These are phyloP conservation scores for Vulpes ferrilata DNA, from an alignment of 2,113 vertebrate genomes.

Conservation along the genomic window DNA sequence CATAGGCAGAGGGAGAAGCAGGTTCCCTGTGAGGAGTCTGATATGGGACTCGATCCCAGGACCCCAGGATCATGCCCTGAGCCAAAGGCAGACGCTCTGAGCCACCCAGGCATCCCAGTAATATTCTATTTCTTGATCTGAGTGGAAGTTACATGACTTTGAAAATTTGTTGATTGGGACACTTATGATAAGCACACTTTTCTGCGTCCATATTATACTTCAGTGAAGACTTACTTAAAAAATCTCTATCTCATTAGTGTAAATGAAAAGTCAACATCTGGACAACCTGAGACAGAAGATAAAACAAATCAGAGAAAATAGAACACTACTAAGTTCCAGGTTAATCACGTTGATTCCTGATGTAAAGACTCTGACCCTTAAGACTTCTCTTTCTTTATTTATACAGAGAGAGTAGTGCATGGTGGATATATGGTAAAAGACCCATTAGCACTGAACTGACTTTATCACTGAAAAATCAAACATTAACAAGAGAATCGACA, in stretches of 20 bases:
- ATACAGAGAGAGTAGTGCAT: not conserved
- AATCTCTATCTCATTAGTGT: not conserved
- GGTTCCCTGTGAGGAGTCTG: no score
- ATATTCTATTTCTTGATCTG: not conserved
- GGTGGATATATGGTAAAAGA: not conserved
- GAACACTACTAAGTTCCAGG: not conserved
- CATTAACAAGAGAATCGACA: not conserved
- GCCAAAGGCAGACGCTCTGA: no score
- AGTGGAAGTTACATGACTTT: not conserved
- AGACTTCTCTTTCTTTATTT: not conserved
- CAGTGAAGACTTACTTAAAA: not conserved
- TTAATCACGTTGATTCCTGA: not conserved
- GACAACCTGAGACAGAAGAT: not conserved
- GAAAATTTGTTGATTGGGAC: not conserved
- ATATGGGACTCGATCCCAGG: no score
- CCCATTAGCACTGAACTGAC: not conserved
- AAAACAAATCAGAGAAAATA: conserved; percentile 56
- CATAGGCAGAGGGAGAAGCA: no score
- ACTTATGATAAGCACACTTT: not conserved
- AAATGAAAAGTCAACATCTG: not conserved
- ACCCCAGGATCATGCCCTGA: no score
- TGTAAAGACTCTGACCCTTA: not conserved
- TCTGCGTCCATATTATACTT: not conserved
- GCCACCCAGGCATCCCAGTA: not conserved
- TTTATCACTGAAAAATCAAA: not conserved